Evolutionary conservation across 2,797 vertebrate species (phyloP).

Genomic region (Pangasius larnaudii): DNA sequence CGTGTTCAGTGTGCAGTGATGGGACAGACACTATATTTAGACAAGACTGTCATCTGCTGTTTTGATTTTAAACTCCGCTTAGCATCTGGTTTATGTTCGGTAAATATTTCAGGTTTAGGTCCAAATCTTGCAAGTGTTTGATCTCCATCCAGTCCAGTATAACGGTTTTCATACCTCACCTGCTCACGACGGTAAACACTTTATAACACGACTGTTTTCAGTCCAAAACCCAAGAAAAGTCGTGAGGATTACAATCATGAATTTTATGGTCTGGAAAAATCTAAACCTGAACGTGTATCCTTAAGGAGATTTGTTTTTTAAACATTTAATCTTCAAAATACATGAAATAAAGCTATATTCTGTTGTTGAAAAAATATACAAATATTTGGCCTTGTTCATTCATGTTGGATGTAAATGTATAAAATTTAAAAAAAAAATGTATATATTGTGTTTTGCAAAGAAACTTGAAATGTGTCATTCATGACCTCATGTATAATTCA

Average conservation of each 20-base stretch:
- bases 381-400: not conserved
- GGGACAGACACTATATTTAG: slow-evolving; percentile 53
- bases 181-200: not conserved
- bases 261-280: too few species aligned
- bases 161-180: not conserved
- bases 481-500: not conserved
- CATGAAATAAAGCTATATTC: too few species aligned
- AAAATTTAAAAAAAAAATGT: too few species aligned
- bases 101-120: not conserved
- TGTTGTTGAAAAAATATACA: not conserved
- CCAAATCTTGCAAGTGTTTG: not conserved
- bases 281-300: not conserved
- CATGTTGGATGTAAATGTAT: not conserved
- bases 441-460: not conserved
- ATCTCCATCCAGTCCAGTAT: not conserved
- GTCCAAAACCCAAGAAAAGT: not conserved
- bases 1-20: slow-evolving; percentile 62
- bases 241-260: too few species aligned
- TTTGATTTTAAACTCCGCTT: not conserved
- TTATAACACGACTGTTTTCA: not conserved
- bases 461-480: not conserved
- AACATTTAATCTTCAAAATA: not conserved
- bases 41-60: not conserved
- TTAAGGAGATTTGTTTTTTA: not conserved
- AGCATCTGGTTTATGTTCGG: not conserved